Conservation (phyloP, 2,113 vertebrate species). For the Ammodramus savannarum region DNA sequence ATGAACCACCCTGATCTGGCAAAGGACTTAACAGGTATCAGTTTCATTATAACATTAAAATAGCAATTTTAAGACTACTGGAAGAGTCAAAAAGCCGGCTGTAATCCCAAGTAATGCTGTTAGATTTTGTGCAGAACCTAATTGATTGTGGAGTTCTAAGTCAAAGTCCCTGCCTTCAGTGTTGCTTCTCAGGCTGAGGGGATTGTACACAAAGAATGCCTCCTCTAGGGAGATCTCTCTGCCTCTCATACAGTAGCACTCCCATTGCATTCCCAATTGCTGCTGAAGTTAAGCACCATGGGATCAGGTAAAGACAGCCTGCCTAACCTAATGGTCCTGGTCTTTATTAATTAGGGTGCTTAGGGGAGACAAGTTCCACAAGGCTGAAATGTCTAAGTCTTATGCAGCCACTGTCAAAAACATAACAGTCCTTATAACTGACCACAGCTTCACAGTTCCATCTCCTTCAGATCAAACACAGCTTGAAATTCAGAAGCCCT, state of each 20-base stretch:
- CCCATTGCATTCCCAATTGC: background rate
- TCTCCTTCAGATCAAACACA: background rate
- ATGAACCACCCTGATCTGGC: constrained; percentile 98
- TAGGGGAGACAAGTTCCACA: background rate
- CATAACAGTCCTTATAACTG: background rate
- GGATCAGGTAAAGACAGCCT: background rate
- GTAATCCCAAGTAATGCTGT: background rate
- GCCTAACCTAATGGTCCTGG: background rate
- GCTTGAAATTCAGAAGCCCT: background rate
- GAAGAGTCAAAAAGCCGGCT: background rate
- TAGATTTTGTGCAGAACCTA: background rate
- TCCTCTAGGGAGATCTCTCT: background rate
- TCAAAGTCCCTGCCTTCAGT: background rate
- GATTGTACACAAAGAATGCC: background rate
- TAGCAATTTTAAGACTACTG: background rate
- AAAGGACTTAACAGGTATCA: constrained; percentile 93
- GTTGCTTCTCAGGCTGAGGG: background rate
- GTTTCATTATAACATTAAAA: background rate
- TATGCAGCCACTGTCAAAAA: background rate
- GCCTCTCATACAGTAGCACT: background rate
- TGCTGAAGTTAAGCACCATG: background rate
- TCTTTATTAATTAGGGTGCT: background rate
- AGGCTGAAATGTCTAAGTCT: background rate
- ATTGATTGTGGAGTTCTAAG: background rate
- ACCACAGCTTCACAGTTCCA: background rate